A percentile compares a stretch with the other conserved stretches of the same genome.
Evolutionary conservation across 2,797 vertebrate species (phyloP).

Genomic region (Staurois parvus): DNA sequence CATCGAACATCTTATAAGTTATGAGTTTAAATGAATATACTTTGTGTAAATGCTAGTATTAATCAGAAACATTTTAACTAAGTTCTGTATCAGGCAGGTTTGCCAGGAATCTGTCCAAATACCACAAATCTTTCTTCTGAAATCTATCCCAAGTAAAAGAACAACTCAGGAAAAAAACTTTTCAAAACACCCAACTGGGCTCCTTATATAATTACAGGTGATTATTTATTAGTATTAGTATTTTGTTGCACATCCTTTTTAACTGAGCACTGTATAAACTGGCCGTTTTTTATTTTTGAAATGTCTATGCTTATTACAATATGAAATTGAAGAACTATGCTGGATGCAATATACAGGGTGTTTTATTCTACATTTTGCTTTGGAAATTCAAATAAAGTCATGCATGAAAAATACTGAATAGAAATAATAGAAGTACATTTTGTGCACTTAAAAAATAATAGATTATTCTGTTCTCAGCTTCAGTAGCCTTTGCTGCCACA

Average conservation of each 20-base stretch:
- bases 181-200: neutral
- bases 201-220: neutral
- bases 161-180: neutral
- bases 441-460: conserved; percentile 60
- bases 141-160: neutral
- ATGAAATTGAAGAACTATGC: neutral
- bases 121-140: neutral
- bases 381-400: conserved; percentile 52
- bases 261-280: neutral
- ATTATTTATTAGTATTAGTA: neutral
- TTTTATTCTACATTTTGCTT: conserved; percentile 24
- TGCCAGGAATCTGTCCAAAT: conserved; percentile 14
- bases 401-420: conserved; percentile 48
- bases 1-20: conserved; percentile 39
- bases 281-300: neutral
- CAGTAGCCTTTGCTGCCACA: conserved; percentile 56
- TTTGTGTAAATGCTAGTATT: conserved; percentile 21
- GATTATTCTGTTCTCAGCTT: conserved; percentile 52
- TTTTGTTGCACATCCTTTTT: neutral
- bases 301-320: neutral
- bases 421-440: conserved; percentile 59
- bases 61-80: conserved; percentile 34
- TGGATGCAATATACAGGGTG: conserved; percentile 28
- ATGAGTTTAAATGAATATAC: conserved; percentile 31
- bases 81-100: neutral